A percentile compares a stretch with the other conserved stretches of the same genome.
Evolutionary conservation across 2,888 invertebrate species (phyloP).

Genomic region (Drosophila borealis): DNA sequence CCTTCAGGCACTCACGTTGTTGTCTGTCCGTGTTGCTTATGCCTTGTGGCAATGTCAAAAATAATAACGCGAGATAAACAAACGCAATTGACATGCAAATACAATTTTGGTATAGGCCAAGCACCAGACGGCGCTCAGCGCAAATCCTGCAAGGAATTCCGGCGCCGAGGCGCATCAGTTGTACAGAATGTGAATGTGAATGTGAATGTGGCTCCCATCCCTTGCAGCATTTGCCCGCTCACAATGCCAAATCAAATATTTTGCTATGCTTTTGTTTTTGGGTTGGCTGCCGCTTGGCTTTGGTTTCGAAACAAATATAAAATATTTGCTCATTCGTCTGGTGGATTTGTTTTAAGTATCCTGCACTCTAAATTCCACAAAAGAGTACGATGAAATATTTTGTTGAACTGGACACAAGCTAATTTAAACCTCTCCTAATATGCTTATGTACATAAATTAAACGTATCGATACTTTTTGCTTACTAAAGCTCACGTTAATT

Average conservation of each 20-base stretch:
- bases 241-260: slow-evolving; percentile 58
- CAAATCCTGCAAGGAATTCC: slow-evolving; percentile 43
- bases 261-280: slow-evolving; percentile 70
- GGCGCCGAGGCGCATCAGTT: slow-evolving; percentile 47
- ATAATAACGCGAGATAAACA: slow-evolving; percentile 78
- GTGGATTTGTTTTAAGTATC: not conserved
- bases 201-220: not conserved
- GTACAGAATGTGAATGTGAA: slow-evolving; percentile 18
- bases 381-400: not conserved
- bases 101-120: slow-evolving; percentile 60
- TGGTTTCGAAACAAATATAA: slow-evolving; percentile 69
- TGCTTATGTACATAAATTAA: too few relatives aligned
- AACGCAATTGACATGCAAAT: slow-evolving; percentile 77
- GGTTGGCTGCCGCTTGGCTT: slow-evolving; percentile 45
- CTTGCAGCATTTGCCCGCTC: slow-evolving; percentile 8
- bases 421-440: too few relatives aligned
- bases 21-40: slow-evolving; percentile 28
- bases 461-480: too few relatives aligned
- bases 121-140: slow-evolving; percentile 13
- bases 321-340: slow-evolving; percentile 66
- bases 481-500: too few relatives aligned
- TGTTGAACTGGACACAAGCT: not conserved
- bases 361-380: not conserved
- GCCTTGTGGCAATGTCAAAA: slow-evolving; percentile 68
- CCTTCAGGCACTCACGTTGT: slow-evolving; percentile 5